A percentile compares a stretch with the other conserved stretches of the same genome.
phyloP scores from a whole-genome alignment of 2,797 vertebrate species.

The Cottoperca gobio region DNA sequence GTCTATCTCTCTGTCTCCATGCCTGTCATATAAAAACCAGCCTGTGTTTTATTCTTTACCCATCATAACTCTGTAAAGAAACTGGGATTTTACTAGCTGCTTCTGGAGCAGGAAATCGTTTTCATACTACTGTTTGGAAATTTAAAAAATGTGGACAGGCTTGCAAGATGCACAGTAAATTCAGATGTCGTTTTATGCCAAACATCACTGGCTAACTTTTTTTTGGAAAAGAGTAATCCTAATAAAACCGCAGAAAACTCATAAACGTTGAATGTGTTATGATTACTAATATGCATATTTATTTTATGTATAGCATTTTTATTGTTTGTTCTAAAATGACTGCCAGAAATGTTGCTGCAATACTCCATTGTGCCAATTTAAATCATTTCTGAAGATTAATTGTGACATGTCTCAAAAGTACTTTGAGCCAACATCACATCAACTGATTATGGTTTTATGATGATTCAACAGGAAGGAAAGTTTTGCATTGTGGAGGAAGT shows the following conservation, averaged over 20 bases:
- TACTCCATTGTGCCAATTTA: conserved; percentile 42
- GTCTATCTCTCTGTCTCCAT: conserved; percentile 40
- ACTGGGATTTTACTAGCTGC: conserved; percentile 62
- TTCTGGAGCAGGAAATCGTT: conserved; percentile 59
- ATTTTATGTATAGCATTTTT: conserved; percentile 45
- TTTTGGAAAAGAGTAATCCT: conserved; percentile 47
- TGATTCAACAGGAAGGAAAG: conserved; percentile 40
- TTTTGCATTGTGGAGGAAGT: conserved; percentile 32
- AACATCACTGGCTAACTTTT: conserved; percentile 56
- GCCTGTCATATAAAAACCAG: conserved; percentile 58
- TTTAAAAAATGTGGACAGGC: conserved; percentile 60
- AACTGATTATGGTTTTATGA: conserved; percentile 55
- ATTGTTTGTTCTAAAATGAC: conserved; percentile 49
- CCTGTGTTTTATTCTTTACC: conserved; percentile 58
- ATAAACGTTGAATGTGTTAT: conserved; percentile 42
- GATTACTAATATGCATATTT: conserved; percentile 43
- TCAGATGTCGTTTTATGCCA: conserved; percentile 53
- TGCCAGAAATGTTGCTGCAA: conserved; percentile 44
- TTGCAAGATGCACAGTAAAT: conserved; percentile 59
- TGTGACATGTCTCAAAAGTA: conserved; percentile 53
- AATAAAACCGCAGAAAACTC: conserved; percentile 40
- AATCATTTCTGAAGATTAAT: conserved; percentile 66
- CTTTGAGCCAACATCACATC: conserved; percentile 57
- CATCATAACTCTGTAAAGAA: conserved; percentile 46
- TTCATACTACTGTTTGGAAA: conserved; percentile 63